Evolutionary conservation across 1,140 invertebrate genomes (phyloP), one percentile per base, ranked within the genome.

Genomic region (Drosophila takahashii): DNA sequence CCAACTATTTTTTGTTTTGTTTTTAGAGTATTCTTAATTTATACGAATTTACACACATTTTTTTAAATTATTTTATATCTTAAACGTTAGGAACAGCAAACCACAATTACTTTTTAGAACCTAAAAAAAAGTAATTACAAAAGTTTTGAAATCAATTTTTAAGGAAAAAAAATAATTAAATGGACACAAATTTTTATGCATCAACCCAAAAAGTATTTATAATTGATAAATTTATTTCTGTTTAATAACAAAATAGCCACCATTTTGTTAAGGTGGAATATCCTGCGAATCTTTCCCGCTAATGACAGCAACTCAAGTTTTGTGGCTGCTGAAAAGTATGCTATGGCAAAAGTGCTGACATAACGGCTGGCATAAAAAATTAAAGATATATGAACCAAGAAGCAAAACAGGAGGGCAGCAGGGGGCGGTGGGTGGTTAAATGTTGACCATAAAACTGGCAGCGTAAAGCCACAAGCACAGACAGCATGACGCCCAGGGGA

Each of bases 341-440:
- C 78, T 76, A 87, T 76, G 70, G 53, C 59, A 53, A 86, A 86
- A 78, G 72, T 81, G 81, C 81, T 86, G 83, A 86, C 83, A 81
- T 62, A 66, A 71, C 59, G 32, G 44, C 44, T 60, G 54, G 58
- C 50, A 73, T 83, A 77, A 87, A 76, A 70, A 87, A 87, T 87
- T 87, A 89, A 87, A 87, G 84, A 87, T 79, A 83, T 83, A 86
- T 83, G 66, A 81, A 81, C 56, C 69, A 27, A 71, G 69, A 67
- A 52, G 69, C 59, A 52, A 42, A 48, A 37, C 37, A 32, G 16
- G 67, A 11, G 26, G 37, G 16, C 16, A 32, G 32, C 10, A 39
- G 18, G 0, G 27, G 13, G 27, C 16, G n/a, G 29, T 36, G 53
- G 32, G 45, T 48, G 45, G 67, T 13, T 50, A 15, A 64, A 48